These are phyloP conservation scores for Phrynocephalus guinanensis DNA, from an alignment of 2,797 vertebrate genomes.

Conservation along the genomic window DNA sequence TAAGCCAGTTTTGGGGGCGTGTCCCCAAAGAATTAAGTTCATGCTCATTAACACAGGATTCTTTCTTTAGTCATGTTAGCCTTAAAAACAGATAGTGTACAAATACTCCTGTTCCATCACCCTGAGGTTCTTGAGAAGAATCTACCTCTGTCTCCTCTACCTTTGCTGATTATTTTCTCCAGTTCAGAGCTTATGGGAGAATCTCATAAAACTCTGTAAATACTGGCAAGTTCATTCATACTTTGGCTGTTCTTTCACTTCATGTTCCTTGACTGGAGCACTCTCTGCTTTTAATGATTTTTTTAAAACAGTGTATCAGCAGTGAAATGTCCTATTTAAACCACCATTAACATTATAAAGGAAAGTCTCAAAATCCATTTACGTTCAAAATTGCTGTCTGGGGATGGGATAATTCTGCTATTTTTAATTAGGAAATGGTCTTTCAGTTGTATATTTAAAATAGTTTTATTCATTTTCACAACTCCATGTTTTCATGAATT, in stretches of 20 bases:
- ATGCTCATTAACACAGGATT: neutral
- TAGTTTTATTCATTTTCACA: neutral
- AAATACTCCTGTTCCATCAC: neutral
- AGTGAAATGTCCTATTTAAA: neutral
- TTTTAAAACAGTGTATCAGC: neutral
- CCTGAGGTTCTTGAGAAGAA: neutral
- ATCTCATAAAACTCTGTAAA: neutral
- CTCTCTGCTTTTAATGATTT: neutral
- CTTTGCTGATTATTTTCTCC: neutral
- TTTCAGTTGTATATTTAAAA: neutral
- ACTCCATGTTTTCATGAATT: neutral
- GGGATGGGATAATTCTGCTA: neutral
- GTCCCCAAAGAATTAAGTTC: neutral
- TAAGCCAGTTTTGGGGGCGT: no score
- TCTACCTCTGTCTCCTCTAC: neutral
- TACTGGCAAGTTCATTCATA: neutral
- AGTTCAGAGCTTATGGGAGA: rapidly evolving
- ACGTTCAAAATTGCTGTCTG: neutral
- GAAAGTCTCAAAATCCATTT: neutral
- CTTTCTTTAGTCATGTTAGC: neutral
- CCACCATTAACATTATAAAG: neutral
- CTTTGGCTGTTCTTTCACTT: neutral
- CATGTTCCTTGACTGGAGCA: neutral
- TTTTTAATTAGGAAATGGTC: neutral
- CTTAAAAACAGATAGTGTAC: neutral